Percentiles rank a stretch among this genome's conserved stretches.
Conservation (phyloP, 2,797 vertebrate genomes). For the Nyctibius grandis region DNA sequence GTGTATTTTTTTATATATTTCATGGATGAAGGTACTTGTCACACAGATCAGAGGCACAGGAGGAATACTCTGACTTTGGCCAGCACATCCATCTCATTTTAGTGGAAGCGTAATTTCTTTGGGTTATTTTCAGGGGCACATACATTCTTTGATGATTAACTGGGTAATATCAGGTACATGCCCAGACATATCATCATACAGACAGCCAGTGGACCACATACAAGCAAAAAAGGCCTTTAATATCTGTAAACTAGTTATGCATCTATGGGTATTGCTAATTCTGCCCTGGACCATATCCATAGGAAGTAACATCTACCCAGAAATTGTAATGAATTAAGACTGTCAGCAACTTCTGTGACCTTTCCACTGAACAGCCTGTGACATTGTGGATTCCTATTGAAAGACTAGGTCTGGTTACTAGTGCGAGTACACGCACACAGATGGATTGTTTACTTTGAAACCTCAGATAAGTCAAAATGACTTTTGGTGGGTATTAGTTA, state of each 20-base stretch:
- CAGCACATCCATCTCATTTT: not conserved
- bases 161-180: not conserved
- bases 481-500: not conserved
- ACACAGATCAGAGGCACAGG: not conserved
- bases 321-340: not conserved
- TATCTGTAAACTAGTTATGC: not conserved
- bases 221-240: not conserved
- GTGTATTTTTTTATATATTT: not conserved
- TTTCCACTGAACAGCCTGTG: not conserved
- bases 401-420: not conserved
- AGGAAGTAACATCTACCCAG: not conserved
- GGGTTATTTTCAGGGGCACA: not conserved
- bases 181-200: not conserved
- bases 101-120: not conserved
- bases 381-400: not conserved
- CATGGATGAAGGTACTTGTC: not conserved
- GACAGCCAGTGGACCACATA: not conserved
- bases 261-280: not conserved
- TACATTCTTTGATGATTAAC: not conserved
- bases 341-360: not conserved
- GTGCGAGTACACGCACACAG: not conserved
- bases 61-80: not conserved
- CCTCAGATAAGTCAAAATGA: not conserved
- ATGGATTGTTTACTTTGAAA: not conserved
- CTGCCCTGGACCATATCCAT: not conserved